These are phyloP conservation scores for Scomber colias DNA, from an alignment of 2,113 vertebrate genomes.

Conservation along the genomic window DNA sequence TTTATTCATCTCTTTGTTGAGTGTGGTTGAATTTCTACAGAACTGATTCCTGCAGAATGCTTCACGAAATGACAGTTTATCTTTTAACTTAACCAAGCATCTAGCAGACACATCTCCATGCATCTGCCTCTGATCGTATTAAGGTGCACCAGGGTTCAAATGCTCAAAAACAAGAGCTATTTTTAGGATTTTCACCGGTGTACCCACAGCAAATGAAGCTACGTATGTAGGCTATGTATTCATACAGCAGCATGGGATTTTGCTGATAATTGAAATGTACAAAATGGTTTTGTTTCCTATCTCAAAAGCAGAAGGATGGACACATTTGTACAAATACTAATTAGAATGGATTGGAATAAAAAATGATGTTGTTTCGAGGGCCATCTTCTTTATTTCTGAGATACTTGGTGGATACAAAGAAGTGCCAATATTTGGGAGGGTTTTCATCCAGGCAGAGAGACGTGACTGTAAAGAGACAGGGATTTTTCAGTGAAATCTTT, in stretches of 20 bases:
- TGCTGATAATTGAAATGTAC: neutral
- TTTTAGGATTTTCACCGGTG: neutral
- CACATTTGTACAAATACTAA: neutral
- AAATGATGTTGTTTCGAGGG: too few relatives aligned
- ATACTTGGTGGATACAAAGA: neutral
- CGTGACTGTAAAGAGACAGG: neutral
- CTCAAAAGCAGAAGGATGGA: neutral
- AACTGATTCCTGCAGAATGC: constrained; percentile 11
- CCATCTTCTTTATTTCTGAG: neutral
- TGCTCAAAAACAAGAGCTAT: too few relatives aligned
- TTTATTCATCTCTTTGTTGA: neutral
- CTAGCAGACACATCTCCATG: neutral
- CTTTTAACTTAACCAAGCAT: neutral
- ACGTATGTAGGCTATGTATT: neutral
- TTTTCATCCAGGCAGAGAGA: constrained; percentile 1
- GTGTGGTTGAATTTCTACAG: constrained; percentile 16
- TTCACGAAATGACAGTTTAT: neutral
- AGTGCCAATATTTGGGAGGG: too few relatives aligned
- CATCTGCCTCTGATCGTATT: too few relatives aligned
- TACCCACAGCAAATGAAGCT: too few relatives aligned
- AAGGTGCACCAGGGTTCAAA: neutral
- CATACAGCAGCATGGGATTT: neutral
- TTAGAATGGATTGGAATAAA: neutral
- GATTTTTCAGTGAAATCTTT: constrained; percentile 1
- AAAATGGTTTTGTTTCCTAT: neutral